phyloP scores from a whole-genome alignment of 2,113 vertebrate species.

The Colistium nudipinnis region DNA sequence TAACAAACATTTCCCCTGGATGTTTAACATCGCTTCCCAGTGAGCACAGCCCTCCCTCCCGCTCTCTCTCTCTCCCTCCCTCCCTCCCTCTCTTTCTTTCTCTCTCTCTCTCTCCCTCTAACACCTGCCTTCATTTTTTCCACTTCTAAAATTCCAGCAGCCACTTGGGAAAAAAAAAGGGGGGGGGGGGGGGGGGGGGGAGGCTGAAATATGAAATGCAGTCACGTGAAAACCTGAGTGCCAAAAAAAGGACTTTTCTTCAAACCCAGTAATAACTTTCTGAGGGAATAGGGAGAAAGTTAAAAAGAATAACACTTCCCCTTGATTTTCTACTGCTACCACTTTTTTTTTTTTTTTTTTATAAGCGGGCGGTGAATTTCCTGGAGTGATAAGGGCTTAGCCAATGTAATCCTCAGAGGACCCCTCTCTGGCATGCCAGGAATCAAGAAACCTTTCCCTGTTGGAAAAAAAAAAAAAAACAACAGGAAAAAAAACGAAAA shows the following conservation, averaged over 20 bases:
- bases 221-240: constrained; percentile 75
- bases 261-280: constrained; percentile 79
- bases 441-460: constrained; percentile 79
- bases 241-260: constrained; percentile 76
- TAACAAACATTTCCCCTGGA: constrained; percentile 82
- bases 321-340: constrained; percentile 80
- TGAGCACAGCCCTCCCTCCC: constrained; percentile 66
- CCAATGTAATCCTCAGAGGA: constrained; percentile 83
- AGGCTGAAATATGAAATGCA: constrained; percentile 75
- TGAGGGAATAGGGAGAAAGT: constrained; percentile 78
- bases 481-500: constrained; percentile 24
- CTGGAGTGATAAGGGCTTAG: constrained; percentile 85
- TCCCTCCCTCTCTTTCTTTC: constrained; percentile 18
- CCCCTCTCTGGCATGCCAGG: constrained; percentile 78
- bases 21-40: constrained; percentile 80
- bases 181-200: constrained; percentile 27
- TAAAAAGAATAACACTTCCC: constrained; percentile 81
- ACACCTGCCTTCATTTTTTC: constrained; percentile 81
- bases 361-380: constrained; percentile 84
- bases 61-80: no score
- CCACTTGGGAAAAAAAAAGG: constrained; percentile 50
- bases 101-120: constrained; percentile 53
- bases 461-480: constrained; percentile 44
- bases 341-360: constrained; percentile 81
- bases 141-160: constrained; percentile 77